Evolutionary conservation across 1,140 invertebrate genomes (phyloP).

Genomic region (Macrotrachela quadricornifera): DNA sequence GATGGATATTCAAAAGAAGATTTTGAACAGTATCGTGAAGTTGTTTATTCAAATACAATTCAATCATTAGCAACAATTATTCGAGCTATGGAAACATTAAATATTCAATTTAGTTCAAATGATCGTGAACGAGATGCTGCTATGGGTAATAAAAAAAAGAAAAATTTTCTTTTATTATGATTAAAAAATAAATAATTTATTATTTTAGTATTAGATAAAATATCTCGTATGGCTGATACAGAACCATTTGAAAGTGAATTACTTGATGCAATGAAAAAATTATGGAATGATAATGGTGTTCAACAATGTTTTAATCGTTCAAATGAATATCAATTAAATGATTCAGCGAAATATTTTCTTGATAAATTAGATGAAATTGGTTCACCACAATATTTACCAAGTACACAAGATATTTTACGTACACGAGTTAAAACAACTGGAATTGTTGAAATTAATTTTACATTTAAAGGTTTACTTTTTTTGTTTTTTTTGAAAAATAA

Average conservation of each 20-base stretch:
- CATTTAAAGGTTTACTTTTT: slow-evolving; percentile 53
- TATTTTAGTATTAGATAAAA: slow-evolving; percentile 81
- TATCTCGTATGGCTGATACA: slow-evolving; percentile 96
- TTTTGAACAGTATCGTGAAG: slow-evolving; percentile 38
- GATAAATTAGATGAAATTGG: slow-evolving; percentile 73
- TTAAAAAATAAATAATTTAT: not conserved
- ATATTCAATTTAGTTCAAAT: slow-evolving; percentile 54
- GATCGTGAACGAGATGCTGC: slow-evolving; percentile 3
- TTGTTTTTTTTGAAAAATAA: not conserved
- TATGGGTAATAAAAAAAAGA: no score
- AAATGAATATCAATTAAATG: slow-evolving; percentile 99
- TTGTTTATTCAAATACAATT: slow-evolving; percentile 90
- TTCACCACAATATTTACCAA: slow-evolving; percentile 86
- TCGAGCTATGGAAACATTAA: slow-evolving; percentile 91
- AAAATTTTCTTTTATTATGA: not conserved
- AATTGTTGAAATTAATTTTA: slow-evolving; percentile 98
- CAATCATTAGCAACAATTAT: slow-evolving; percentile 98
- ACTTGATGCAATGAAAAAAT: slow-evolving; percentile 84
- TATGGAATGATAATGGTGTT: slow-evolving; percentile 86
- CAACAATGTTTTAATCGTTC: slow-evolving; percentile 89
- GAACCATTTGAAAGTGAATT: slow-evolving; percentile 97
- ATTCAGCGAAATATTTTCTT: slow-evolving; percentile 87
- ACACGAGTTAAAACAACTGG: slow-evolving; percentile 99
- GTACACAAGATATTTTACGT: slow-evolving; percentile 94
- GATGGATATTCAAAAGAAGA: slow-evolving; percentile 38